Percentiles rank a stretch among this genome's conserved stretches.
phyloP scores from a whole-genome alignment of 1,140 invertebrate species.

The Lasioglossum albipes region DNA sequence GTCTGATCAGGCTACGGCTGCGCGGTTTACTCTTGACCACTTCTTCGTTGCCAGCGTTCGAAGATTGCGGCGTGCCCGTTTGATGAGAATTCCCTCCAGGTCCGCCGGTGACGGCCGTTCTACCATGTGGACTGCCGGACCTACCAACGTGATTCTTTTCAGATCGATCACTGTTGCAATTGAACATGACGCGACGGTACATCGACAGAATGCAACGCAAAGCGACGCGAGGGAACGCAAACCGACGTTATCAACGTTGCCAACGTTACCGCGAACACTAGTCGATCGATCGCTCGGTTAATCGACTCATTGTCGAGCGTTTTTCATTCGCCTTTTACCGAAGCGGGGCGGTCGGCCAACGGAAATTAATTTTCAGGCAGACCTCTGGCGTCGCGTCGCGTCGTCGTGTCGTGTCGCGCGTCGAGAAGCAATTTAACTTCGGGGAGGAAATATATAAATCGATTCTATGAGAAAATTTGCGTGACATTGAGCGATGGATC shows the following conservation, averaged over 20 bases:
- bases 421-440: no score
- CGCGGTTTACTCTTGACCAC: slow-evolving; percentile 83
- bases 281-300: not conserved
- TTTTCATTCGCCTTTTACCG: not conserved
- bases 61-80: slow-evolving; percentile 74
- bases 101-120: slow-evolving; percentile 65
- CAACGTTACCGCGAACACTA: not conserved
- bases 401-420: no score
- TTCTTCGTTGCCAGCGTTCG: slow-evolving; percentile 71
- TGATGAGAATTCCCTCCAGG: slow-evolving; percentile 73
- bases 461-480: no score
- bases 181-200: not conserved
- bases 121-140: slow-evolving; percentile 67
- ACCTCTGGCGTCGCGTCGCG: not conserved
- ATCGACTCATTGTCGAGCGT: not conserved
- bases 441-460: no score
- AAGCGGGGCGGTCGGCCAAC: not conserved
- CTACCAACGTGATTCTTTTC: slow-evolving; percentile 40
- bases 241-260: no score
- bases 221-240: no score
- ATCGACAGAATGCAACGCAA: no score
- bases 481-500: no score
- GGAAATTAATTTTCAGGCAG: not conserved
- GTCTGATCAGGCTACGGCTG: slow-evolving; percentile 88
- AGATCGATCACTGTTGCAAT: not conserved